Evolutionary conservation across 2,888 invertebrate species (phyloP).

Genomic region (Abrostola triplasia): DNA sequence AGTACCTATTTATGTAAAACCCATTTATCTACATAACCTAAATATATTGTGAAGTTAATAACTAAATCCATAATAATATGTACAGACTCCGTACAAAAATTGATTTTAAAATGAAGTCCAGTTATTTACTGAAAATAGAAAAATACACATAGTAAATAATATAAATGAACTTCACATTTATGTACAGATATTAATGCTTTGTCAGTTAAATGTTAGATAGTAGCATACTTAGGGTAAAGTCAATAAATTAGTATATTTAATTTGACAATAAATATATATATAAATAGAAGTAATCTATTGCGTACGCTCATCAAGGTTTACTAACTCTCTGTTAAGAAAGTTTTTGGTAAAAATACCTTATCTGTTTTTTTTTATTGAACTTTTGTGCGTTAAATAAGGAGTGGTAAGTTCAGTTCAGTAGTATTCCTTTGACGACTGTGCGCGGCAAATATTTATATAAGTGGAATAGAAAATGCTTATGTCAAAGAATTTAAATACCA

Average conservation of each 20-base stretch:
- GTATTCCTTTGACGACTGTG: constrained; percentile 2
- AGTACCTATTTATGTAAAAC: constrained; percentile 31
- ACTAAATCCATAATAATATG: constrained; percentile 32
- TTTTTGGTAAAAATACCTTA: background rate
- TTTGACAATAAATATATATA: constrained; percentile 10
- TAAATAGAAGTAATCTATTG: constrained; percentile 1
- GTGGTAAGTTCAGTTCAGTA: background rate
- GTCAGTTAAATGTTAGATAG: constrained; percentile 26
- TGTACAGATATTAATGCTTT: constrained; percentile 23
- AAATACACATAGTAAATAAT: constrained; percentile 48
- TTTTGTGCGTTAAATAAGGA: background rate
- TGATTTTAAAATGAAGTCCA: constrained; percentile 45
- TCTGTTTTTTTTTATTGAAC: no score
- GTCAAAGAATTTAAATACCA: constrained; percentile 22
- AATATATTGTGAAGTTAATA: constrained; percentile 24
- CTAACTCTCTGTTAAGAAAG: background rate
- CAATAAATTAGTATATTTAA: constrained; percentile 19
- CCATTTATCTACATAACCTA: constrained; percentile 18
- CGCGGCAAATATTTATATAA: constrained; percentile 3
- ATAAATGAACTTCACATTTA: constrained; percentile 31
- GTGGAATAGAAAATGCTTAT: constrained; percentile 17
- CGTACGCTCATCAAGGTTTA: background rate
- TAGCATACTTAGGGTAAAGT: constrained; percentile 26
- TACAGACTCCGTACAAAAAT: constrained; percentile 39
- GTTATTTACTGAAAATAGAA: constrained; percentile 51